Evolutionary conservation across 2,888 invertebrate genomes (phyloP), one percentile per base, ranked within the genome.

Genomic region (Drosophila flavopinicola): DNA sequence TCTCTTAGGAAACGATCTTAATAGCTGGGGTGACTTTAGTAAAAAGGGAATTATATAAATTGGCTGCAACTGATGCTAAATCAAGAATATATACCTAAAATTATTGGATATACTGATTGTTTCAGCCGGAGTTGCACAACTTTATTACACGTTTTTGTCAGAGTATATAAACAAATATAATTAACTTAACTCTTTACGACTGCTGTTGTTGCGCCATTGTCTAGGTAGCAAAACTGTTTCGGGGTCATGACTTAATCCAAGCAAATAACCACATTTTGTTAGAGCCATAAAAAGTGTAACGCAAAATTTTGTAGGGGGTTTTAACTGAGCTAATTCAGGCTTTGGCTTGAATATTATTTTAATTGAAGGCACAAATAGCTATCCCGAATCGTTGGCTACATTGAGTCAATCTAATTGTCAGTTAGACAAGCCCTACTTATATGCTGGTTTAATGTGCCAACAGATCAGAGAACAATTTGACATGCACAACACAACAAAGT

Each of bases 251-350:
- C 24, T 6, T 20, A 11, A 3, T 13, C 13, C 4, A 32, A 4
- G 10, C 11, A 20, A 67, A 63, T 61, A 15, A 13, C 47, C 25
- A 38, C 42, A 60, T 66, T 70, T 53, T 27, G 5, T 11, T 2
- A n/a, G n/a, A n/a, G 37, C 24, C 37, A 48, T 67, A 56, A 56
- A 61, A 56, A 35, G 7, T 13, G 13, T 29, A 27, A 20, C 7
- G 9, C 6, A 23, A 25, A 24, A 30, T 39, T 39, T 51, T 29
- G 6, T 7, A 39, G 38, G 3, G 6, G 32, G 11, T 37, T 44
- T 45, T 17, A 42, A 42, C 9, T 6, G 5, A 11, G 30, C n/a
- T 44, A 32, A 66, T 52, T n/a, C 17, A 27, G 41, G 35, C 2
- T 45, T 15, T n/a, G 17, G 9, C 30, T 35, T 52, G 13, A 10